phyloP scores from a whole-genome alignment of 1,140 invertebrate species.

The Drosophila equinoxialis region DNA sequence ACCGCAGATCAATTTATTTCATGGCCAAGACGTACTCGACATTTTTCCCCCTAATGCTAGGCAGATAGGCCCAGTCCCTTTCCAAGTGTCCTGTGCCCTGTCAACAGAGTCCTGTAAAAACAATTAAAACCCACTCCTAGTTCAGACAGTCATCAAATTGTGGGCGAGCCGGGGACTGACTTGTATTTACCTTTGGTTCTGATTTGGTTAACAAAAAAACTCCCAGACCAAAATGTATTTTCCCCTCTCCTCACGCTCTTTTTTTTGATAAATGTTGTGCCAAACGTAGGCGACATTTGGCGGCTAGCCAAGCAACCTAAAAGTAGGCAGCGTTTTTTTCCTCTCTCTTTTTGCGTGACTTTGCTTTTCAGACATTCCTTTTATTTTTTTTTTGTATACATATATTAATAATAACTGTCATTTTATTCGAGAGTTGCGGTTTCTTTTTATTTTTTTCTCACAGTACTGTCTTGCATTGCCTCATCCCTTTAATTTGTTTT shows the following conservation, averaged over 20 bases:
- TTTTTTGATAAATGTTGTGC: conserved; percentile 72
- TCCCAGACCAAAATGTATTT: conserved; percentile 25
- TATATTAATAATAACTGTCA: conserved; percentile 79
- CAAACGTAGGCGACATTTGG: conserved; percentile 72
- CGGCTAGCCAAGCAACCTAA: conserved; percentile 56
- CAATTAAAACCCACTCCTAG: conserved; percentile 65
- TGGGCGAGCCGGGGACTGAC: conserved; percentile 14
- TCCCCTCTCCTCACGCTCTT: conserved; percentile 39
- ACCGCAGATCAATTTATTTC: conserved; percentile 79
- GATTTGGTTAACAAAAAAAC: conserved; percentile 48
- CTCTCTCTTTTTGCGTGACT: not conserved
- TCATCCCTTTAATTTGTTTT: conserved; percentile 27
- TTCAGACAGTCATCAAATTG: conserved; percentile 59
- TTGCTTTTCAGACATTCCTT: conserved; percentile 15
- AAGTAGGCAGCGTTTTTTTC: conserved; percentile 61
- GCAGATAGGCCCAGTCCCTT: conserved; percentile 1
- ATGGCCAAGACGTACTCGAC: conserved; percentile 59
- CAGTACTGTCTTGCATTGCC: conserved; percentile 32
- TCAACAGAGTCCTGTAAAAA: conserved; percentile 61
- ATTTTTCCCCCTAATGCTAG: conserved; percentile 30
- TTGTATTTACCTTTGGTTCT: conserved; percentile 67
- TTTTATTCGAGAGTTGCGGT: conserved; percentile 28
- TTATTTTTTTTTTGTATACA: conserved; percentile 14
- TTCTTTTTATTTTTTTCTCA: not conserved
- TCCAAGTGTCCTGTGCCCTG: conserved; percentile 15